Conservation (phyloP, 30 jellyfish, hydroid and myxozoan genomes). For the Rhopilema esculentum region DNA sequence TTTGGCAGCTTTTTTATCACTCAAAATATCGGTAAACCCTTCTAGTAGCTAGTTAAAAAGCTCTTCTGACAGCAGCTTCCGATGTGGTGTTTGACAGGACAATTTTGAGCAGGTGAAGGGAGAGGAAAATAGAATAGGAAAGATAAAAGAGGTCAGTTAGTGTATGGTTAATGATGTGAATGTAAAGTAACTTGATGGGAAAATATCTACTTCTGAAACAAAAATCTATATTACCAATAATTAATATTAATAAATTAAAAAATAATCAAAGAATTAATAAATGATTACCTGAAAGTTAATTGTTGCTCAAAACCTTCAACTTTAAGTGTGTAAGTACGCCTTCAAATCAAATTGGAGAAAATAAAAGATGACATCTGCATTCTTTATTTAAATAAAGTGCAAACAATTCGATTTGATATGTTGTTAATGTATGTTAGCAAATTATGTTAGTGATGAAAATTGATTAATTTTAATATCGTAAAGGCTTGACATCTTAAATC, state of each 20-base stretch:
- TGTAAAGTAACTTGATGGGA: not conserved
- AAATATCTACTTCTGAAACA: not conserved
- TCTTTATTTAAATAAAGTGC: too few relatives aligned
- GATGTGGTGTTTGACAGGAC: not conserved
- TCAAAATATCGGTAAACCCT: too few relatives aligned
- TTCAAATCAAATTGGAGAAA: conserved; percentile 42
- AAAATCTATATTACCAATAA: too few relatives aligned
- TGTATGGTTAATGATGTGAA: not conserved
- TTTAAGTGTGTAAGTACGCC: conserved; percentile 74
- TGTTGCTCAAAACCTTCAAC: conserved; percentile 71
- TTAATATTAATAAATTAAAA: not conserved
- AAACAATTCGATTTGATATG: too few relatives aligned
- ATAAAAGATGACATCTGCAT: too few relatives aligned
- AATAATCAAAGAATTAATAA: conserved; percentile 8
- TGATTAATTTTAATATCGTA: too few relatives aligned
- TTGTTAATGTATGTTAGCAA: too few relatives aligned
- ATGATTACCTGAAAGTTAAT: conserved; percentile 71
- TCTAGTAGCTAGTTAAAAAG: too few relatives aligned
- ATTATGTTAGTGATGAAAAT: too few relatives aligned
- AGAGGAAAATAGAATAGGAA: not conserved
- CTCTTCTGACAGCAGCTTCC: not conserved
- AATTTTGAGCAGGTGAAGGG: not conserved
- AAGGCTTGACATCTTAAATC: too few relatives aligned
- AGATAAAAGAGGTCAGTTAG: not conserved
- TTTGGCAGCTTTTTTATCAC: too few relatives aligned